Evolutionary conservation across 37 sponge, comb jelly and placozoan genomes (phyloP).

Genomic region (Ianthella basta): DNA sequence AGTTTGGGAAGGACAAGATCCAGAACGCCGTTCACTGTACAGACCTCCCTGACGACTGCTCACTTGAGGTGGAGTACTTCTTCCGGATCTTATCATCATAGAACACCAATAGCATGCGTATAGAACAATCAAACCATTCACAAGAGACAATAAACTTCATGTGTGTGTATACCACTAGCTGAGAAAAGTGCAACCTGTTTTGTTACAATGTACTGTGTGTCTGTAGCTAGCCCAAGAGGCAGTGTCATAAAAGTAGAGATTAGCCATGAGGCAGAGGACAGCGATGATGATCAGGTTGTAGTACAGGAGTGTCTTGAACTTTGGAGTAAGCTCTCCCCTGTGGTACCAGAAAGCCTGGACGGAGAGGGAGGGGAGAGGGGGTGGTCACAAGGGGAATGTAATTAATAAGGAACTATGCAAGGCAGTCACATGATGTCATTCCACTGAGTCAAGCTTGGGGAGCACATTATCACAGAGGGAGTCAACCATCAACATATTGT

Average conservation of each 20-base stretch:
- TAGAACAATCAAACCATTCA: too few relatives aligned
- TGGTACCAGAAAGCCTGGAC: conserved; percentile 82
- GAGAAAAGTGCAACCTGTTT: neutral
- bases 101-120: neutral
- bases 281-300: conserved; percentile 69
- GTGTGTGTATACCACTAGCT: neutral
- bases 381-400: neutral
- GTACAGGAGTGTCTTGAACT: conserved; percentile 70
- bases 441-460: neutral
- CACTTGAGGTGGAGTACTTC: conserved; percentile 90
- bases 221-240: conserved; percentile 6
- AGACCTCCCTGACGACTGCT: conserved; percentile 92
- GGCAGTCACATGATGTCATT: neutral
- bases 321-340: conserved; percentile 75
- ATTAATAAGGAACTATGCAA: neutral
- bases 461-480: too few relatives aligned
- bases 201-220: neutral
- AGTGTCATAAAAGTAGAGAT: conserved; percentile 63
- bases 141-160: neutral
- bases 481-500: too few relatives aligned
- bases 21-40: conserved; percentile 96
- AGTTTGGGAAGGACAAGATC: conserved; percentile 91
- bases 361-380: neutral
- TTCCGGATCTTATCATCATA: conserved; percentile 65
- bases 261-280: conserved; percentile 55